Percentiles rank a stretch among this genome's conserved stretches.
These are phyloP conservation scores for Torymus aiolomorphi DNA, from an alignment of 2,888 invertebrate genomes.

Conservation along the genomic window DNA sequence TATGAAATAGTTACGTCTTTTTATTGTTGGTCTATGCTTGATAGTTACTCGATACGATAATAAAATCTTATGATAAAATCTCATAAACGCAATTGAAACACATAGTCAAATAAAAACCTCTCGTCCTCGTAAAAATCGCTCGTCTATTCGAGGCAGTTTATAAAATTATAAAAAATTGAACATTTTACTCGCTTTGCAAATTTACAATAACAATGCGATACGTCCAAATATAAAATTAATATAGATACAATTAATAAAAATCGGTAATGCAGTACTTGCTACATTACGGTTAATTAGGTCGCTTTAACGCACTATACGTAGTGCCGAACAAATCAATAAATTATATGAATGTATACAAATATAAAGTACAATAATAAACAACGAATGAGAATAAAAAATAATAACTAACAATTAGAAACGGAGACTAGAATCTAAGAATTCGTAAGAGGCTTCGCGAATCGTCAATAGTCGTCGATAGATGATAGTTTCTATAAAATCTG, in stretches of 20 bases:
- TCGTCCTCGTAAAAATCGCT: constrained; percentile 1
- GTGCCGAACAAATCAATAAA: constrained; percentile 49
- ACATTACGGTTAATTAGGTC: constrained; percentile 37
- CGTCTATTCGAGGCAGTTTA: constrained; percentile 18
- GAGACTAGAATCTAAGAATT: constrained; percentile 58
- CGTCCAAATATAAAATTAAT: constrained; percentile 38
- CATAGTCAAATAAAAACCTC: constrained; percentile 21
- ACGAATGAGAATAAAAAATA: constrained; percentile 36
- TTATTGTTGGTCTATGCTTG: constrained; percentile 34
- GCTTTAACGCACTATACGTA: constrained; percentile 20
- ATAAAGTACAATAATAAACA: constrained; percentile 50
- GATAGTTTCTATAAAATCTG: constrained; percentile 31
- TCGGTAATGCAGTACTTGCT: constrained; percentile 15
- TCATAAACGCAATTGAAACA: constrained; percentile 9
- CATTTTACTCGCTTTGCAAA: constrained; percentile 37
- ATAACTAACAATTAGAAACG: constrained; percentile 54
- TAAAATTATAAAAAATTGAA: constrained; percentile 25
- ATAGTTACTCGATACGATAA: constrained; percentile 30
- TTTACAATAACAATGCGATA: constrained; percentile 51
- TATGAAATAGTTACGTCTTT: constrained; percentile 38
- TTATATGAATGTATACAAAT: constrained; percentile 53
- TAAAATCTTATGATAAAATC: constrained; percentile 36
- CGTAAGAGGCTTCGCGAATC: constrained; percentile 40
- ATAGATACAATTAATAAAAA: constrained; percentile 29
- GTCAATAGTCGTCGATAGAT: constrained; percentile 29